phyloP scores from a whole-genome alignment of 2,113 vertebrate genomes.

The Eulemur rufifrons region DNA sequence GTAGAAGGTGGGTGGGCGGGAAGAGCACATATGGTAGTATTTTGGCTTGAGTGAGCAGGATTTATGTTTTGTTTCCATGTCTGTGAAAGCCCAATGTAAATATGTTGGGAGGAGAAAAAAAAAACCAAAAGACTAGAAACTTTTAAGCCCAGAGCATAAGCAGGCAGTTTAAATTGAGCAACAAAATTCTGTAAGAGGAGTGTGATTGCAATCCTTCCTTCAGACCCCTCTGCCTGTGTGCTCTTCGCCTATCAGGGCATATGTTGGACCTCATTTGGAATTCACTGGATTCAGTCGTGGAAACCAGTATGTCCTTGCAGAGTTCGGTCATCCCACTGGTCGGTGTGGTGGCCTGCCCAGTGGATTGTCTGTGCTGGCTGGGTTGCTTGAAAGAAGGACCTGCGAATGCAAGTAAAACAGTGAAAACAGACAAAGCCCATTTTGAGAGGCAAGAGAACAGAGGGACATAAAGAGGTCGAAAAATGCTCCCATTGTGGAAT shows the following conservation, averaged over 20 bases:
- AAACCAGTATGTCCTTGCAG: not conserved
- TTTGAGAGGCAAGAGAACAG: not conserved
- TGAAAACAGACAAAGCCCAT: not conserved
- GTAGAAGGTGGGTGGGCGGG: not conserved
- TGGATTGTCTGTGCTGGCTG: not conserved
- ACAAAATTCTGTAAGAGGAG: not conserved
- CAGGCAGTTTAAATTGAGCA: constrained; percentile 1
- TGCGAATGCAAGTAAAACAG: not conserved
- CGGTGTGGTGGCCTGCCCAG: not conserved
- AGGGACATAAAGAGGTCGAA: not conserved
- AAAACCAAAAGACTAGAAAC: not conserved
- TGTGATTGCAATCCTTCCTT: not conserved
- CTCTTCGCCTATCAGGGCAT: not conserved
- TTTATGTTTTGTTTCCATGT: constrained; percentile 40
- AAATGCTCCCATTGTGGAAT: not conserved
- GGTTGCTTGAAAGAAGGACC: not conserved
- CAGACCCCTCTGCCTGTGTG: not conserved
- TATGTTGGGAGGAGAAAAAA: not conserved
- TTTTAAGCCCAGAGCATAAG: not conserved
- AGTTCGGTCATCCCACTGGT: not conserved
- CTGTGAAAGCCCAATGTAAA: constrained; percentile 42
- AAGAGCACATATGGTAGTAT: not conserved
- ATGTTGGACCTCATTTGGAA: not conserved
- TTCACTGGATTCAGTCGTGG: not conserved
- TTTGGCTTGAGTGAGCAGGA: not conserved